Base-by-base conservation (phyloP, 2,888 invertebrate species). In the Chironomus tentans region DNA sequence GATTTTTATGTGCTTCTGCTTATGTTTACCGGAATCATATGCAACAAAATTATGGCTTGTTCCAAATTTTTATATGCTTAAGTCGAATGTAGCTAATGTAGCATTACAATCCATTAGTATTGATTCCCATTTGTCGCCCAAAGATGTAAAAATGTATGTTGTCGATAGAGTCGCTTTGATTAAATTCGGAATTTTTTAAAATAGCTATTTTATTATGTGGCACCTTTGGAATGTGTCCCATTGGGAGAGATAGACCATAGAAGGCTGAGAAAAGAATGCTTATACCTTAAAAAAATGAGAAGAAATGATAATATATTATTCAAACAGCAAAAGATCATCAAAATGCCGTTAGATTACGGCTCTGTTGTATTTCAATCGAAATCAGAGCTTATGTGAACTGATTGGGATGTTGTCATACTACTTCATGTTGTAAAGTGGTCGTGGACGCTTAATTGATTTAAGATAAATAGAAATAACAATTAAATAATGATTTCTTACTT, bases 331-430 rank as follows among this genome's bases (percentile, higher is more conserved):
- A 65, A 65, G 21, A 65, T 65, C 65, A 65, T 65, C 13, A 13
- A 22, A 65, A 21, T 65, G 65, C 65, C 65, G 65, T 65, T 65
- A 65, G 65, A 65, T 56, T 56, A 56, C 65, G 18, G 24, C 24
- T 3, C 12, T 65, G 65, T 65, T 56, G 65, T 65, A 21, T 18
- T 65, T 21, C 21, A 65, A 65, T 65, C 65, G 65, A 65, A 65
- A 65, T 22, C 65, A 65, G 65, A 65, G 65, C 65, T 65, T 65
- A n/a, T 65, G 12, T 65, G 65, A 24, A 65, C 24, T 65, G 24
- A 65, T 65, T 24, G 65, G 18, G 65, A 21, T 21, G 65, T 13
- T 22, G 21, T 65, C 65, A 24, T 10, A 24, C 21, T 5, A 24
- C 22, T 65, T 21, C 10, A 65, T 65, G 65, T 5, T 18, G 21